Evolutionary conservation across 2,797 vertebrate genomes (phyloP).

Genomic region (Onychomys torridus): DNA sequence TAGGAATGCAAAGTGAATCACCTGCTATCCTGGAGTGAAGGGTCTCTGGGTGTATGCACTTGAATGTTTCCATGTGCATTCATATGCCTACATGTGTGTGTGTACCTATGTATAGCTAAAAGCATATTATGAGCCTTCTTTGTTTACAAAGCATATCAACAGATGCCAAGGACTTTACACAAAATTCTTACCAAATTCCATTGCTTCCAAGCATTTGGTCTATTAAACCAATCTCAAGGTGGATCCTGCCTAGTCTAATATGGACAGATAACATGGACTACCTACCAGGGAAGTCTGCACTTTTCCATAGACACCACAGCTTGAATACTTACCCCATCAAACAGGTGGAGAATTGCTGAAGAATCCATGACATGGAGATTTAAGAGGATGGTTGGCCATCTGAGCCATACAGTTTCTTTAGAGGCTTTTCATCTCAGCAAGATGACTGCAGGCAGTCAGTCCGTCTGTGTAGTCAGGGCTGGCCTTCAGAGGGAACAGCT

Average conservation of each 20-base stretch:
- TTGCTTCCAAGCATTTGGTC: constrained; percentile 4
- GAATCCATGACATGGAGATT: not conserved
- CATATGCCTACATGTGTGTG: not conserved
- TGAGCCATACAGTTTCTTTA: constrained; percentile 17
- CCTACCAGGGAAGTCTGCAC: not conserved
- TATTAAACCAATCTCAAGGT: not conserved
- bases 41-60: too few relatives aligned
- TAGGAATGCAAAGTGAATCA: not conserved
- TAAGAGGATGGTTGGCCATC: not conserved
- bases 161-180: not conserved
- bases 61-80: not conserved
- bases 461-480: not conserved
- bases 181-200: not conserved
- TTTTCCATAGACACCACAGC: not conserved
- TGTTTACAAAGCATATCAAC: not conserved
- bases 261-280: not conserved
- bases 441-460: not conserved
- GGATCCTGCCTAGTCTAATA: not conserved
- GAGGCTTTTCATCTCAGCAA: not conserved
- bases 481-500: constrained; percentile 12
- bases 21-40: not conserved
- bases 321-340: not conserved
- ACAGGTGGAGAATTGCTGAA: not conserved
- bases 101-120: not conserved
- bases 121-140: not conserved